Evolutionary conservation across 2,888 invertebrate genomes (phyloP), one percentile per base, ranked within the genome.

Genomic region (Zaprionus lineosus): DNA sequence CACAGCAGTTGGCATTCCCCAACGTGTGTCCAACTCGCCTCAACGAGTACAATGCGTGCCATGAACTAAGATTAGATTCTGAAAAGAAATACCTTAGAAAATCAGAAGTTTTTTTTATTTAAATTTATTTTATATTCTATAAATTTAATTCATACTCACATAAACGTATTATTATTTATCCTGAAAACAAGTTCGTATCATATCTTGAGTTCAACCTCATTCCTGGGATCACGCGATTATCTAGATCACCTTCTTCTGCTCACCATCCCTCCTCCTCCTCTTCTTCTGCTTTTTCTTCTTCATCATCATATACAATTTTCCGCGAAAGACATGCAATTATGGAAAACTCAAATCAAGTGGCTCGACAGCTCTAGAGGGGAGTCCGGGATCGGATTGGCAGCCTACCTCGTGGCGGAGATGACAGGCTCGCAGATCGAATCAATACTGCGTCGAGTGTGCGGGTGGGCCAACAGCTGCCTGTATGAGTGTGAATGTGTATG

Each of bases 271-370:
- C 31, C 12, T n/a, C 5, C 33, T 48, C 24, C 31, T 28, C 6
- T 43, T 21, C 51, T 14, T 37, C 8, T 40, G 9, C 29, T 41
- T 11, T 37, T 16, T 18, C n/a, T 21, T 15, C 11, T 40, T 7
- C 16, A 19, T 39, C 18, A 21, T 7, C 7, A 7, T 51, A 34
- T 53, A 52, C 58, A 29, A 57, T 56, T 64, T 60, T 62, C 53
- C 36, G 33, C 26, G 26, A 28, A 48, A 76, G 77, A 67, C 63
- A 59, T 64, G 75, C 79, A 77, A 82, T 82, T 82, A 82, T 78
- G 69, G 69, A 48, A 72, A 74, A 72, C 57, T 67, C 63, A 73
- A 75, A 83, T 83, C 83, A 78, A 83, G 78, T 75, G 79, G 51
- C 62, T 47, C 56, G 79, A 73, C 75, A 73, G 72, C 59, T 44